Evolutionary conservation across 53 echinoderm and acorn worm genomes (phyloP).

Genomic region (Henricia sp.): DNA sequence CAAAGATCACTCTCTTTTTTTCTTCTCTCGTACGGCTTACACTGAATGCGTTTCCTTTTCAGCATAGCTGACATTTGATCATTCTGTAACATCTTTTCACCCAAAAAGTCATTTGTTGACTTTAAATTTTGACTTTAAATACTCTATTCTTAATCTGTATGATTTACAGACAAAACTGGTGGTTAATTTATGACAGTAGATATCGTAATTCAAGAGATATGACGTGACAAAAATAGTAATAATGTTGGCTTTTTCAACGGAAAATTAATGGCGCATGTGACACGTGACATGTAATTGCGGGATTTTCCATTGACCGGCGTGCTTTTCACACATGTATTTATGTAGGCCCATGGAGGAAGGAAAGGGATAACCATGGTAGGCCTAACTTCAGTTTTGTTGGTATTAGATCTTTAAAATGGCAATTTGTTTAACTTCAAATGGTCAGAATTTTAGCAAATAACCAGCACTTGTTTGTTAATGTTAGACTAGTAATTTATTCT

Average conservation of each 20-base stretch:
- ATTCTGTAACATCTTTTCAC: not conserved
- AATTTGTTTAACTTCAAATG: no score
- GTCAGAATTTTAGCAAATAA: no score
- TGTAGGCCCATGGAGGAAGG: not conserved
- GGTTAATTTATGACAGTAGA: constrained; percentile 5
- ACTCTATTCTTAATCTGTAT: not conserved
- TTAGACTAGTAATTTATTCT: no score
- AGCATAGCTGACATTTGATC: constrained; percentile 20
- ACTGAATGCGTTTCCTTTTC: constrained; percentile 25
- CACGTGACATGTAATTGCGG: constrained; percentile 41
- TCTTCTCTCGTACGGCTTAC: not conserved
- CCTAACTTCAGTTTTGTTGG: no score
- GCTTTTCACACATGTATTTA: not conserved
- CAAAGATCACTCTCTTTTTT: constrained; percentile 3
- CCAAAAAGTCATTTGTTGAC: constrained; percentile 4
- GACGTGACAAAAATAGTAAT: not conserved
- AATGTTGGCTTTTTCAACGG: constrained; percentile 32
- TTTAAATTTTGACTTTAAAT: constrained; percentile 4
- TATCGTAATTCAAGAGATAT: not conserved
- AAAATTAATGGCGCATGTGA: constrained; percentile 34
- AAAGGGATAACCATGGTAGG: no score
- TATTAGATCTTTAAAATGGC: no score
- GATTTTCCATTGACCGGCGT: constrained; percentile 23
- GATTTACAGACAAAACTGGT: constrained; percentile 57
- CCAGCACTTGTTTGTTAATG: no score